Percentiles rank a stretch among this genome's conserved stretches.
phyloP scores from a whole-genome alignment of 2,888 invertebrate genomes.

The Eristalis arbustorum region DNA sequence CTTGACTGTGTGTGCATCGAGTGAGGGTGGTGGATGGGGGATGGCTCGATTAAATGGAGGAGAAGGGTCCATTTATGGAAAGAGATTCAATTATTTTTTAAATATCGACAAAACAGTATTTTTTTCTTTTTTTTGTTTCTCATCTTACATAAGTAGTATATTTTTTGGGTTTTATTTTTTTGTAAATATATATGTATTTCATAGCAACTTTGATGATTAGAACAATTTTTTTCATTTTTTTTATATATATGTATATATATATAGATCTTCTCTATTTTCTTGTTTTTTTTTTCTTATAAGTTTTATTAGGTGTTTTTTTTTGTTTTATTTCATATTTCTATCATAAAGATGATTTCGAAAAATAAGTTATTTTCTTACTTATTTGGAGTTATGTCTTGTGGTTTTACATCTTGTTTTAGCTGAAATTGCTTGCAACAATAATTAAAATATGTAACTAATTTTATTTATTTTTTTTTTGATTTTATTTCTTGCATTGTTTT shows the following conservation, averaged over 20 bases:
- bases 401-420: neutral
- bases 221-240: neutral
- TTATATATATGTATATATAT: neutral
- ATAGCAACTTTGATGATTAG: conserved; percentile 41
- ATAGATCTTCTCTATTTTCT: conserved; percentile 15
- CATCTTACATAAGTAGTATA: neutral
- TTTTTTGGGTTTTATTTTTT: neutral
- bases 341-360: conserved; percentile 53
- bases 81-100: neutral
- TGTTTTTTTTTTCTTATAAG: neutral
- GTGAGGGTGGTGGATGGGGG: too few relatives aligned
- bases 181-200: conserved; percentile 34
- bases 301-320: neutral
- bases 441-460: conserved; percentile 25
- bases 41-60: too few relatives aligned
- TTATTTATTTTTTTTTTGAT: neutral
- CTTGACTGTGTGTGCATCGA: too few relatives aligned
- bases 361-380: conserved; percentile 38
- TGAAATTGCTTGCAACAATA: conserved; percentile 26
- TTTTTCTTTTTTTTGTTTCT: neutral
- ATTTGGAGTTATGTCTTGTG: conserved; percentile 11
- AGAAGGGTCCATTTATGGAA: neutral
- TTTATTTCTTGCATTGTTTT: neutral
- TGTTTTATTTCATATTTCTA: neutral
- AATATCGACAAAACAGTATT: neutral